Evolutionary conservation across 1,140 invertebrate species (phyloP).

Genomic region (Campoletis sonorensis): DNA sequence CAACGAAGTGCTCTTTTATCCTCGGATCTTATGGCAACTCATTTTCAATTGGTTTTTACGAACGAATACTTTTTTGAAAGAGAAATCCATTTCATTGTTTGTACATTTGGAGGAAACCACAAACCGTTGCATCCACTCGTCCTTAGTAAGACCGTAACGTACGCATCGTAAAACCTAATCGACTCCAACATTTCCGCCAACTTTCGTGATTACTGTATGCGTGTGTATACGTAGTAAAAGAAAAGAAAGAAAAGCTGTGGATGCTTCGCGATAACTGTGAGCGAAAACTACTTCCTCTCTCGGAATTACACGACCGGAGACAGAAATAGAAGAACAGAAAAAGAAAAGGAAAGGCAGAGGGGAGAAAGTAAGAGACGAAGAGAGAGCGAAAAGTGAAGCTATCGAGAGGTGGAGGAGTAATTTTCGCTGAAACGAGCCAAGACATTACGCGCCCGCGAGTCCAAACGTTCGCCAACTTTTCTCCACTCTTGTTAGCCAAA

Average conservation of each 20-base stretch:
- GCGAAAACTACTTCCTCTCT: constrained; percentile 24
- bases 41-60: constrained; percentile 50
- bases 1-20: too few relatives aligned
- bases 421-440: constrained; percentile 39
- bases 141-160: constrained; percentile 11
- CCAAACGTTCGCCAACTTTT: constrained; percentile 39
- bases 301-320: neutral
- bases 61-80: constrained; percentile 23
- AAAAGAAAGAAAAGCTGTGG: neutral
- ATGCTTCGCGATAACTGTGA: neutral
- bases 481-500: constrained; percentile 44
- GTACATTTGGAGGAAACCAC: neutral
- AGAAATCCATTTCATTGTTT: constrained; percentile 19
- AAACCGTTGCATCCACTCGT: neutral
- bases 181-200: constrained; percentile 34
- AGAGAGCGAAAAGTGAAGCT: neutral
- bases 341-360: neutral
- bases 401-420: neutral
- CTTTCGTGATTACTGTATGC: neutral
- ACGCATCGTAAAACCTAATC: constrained; percentile 48
- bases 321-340: neutral
- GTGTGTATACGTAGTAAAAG: neutral
- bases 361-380: neutral
- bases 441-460: constrained; percentile 37
- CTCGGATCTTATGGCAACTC: neutral